phyloP scores from a whole-genome alignment of 2,888 invertebrate genomes.

The Opisthograptis luteolata region DNA sequence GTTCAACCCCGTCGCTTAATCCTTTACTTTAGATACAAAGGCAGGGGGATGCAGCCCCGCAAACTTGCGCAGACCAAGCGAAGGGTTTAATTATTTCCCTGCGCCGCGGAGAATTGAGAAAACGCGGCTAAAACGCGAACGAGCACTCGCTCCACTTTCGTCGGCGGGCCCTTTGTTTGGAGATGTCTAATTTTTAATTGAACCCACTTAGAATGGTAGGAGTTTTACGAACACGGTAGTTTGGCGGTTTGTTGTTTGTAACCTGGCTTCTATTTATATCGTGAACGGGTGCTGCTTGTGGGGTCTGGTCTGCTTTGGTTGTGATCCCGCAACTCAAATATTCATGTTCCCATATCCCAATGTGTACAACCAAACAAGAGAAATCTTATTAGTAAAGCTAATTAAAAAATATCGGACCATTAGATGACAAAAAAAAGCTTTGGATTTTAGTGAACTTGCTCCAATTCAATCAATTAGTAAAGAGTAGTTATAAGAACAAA shows the following conservation, averaged over 20 bases:
- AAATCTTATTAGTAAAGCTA: too few relatives aligned
- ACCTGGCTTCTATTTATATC: too few relatives aligned
- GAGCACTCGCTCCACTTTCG: constrained; percentile 56
- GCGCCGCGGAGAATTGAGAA: constrained; percentile 63
- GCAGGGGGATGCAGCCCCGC: constrained; percentile 66
- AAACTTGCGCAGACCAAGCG: constrained; percentile 68
- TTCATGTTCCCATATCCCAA: too few relatives aligned
- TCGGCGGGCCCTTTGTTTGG: constrained; percentile 57
- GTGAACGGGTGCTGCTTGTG: too few relatives aligned
- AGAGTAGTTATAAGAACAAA: too few relatives aligned
- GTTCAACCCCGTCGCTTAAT: constrained; percentile 5
- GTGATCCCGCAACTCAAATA: too few relatives aligned
- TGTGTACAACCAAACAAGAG: too few relatives aligned
- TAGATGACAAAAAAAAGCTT: too few relatives aligned
- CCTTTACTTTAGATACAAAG: constrained; percentile 60
- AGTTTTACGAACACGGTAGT: background rate
- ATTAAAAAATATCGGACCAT: too few relatives aligned
- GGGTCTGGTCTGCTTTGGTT: too few relatives aligned
- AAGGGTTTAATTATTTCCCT: constrained; percentile 81
- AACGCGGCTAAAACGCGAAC: constrained; percentile 61
- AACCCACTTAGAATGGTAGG: constrained; percentile 39
- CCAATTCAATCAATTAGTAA: too few relatives aligned
- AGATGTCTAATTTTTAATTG: constrained; percentile 73
- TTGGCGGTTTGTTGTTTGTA: background rate
- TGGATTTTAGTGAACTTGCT: too few relatives aligned